These are phyloP conservation scores for Rhabdornis inornatus DNA, from an alignment of 2,113 vertebrate genomes.

Conservation along the genomic window DNA sequence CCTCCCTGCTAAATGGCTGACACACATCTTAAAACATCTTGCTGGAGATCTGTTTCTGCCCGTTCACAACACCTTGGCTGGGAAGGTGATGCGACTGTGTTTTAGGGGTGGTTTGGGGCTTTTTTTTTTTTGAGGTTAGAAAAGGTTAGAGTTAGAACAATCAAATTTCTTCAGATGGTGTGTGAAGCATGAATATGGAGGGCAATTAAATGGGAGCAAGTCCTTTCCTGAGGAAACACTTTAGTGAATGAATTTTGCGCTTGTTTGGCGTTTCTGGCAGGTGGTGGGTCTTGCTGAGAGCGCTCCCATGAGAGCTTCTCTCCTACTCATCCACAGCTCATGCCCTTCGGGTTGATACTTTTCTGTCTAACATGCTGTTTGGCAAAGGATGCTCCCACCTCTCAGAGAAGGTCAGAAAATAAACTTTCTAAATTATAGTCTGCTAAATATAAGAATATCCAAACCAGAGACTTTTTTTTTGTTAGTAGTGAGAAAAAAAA, in stretches of 20 bases:
- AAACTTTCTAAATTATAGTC: not conserved
- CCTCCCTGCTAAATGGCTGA: not conserved
- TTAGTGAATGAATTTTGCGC: not conserved
- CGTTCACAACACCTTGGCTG: not conserved
- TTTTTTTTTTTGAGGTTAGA: not conserved
- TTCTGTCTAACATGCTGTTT: not conserved
- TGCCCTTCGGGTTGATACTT: not conserved
- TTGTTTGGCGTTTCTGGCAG: not conserved
- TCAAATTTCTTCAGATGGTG: not conserved
- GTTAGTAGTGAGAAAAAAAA: not conserved
- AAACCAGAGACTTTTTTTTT: not conserved
- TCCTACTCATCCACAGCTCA: not conserved
- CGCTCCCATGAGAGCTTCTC: fast-evolving
- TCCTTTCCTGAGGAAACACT: not conserved
- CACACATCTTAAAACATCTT: not conserved
- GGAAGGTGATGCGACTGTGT: not conserved
- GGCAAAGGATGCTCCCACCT: not conserved
- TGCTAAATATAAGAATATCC: not conserved
- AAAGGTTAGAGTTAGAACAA: not conserved
- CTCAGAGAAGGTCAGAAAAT: not conserved
- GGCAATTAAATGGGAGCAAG: not conserved
- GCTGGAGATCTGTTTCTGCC: not conserved
- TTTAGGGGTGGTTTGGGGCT: not conserved
- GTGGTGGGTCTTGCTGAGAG: not conserved
- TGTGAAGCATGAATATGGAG: not conserved